Conservation (phyloP, 2,888 invertebrate genomes). For the Piscicola geometra region DNA sequence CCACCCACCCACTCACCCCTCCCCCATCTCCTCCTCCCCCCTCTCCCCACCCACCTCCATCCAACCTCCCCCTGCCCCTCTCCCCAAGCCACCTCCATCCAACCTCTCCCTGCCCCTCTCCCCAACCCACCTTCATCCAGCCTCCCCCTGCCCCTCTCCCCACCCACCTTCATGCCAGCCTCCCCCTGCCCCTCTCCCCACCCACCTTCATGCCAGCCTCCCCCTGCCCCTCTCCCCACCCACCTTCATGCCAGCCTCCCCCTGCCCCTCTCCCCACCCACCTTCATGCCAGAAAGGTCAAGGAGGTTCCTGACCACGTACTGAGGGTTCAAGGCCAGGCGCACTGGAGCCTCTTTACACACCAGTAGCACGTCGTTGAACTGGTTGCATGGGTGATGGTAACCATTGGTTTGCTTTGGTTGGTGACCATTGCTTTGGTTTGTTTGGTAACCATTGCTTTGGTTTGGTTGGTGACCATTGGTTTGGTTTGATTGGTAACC, state of each 20-base stretch:
- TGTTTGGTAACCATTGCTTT: too few species aligned
- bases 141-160: background rate
- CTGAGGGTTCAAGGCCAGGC: constrained; percentile 56
- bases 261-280: constrained; percentile 43
- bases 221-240: background rate
- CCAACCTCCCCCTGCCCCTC: constrained; percentile 52
- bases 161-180: background rate
- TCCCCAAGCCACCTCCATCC: background rate
- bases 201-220: background rate
- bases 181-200: background rate
- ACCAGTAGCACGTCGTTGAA: constrained; percentile 65
- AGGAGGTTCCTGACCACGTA: constrained; percentile 64
- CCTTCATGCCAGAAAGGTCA: constrained; percentile 61
- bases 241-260: background rate
- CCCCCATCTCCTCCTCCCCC: too few species aligned
- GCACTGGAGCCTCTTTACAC: constrained; percentile 59
- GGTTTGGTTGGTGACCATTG: too few species aligned
- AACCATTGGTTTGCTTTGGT: too few species aligned
- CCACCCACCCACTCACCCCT: too few species aligned
- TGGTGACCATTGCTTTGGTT: too few species aligned
- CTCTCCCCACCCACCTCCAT: constrained; percentile 52
- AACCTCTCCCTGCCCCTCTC: background rate
- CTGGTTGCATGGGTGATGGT: constrained; percentile 51
- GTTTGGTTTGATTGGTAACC: too few species aligned
- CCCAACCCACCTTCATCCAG: background rate